phyloP scores from a whole-genome alignment of 2,113 vertebrate species.

The Oryzias curvinotus region DNA sequence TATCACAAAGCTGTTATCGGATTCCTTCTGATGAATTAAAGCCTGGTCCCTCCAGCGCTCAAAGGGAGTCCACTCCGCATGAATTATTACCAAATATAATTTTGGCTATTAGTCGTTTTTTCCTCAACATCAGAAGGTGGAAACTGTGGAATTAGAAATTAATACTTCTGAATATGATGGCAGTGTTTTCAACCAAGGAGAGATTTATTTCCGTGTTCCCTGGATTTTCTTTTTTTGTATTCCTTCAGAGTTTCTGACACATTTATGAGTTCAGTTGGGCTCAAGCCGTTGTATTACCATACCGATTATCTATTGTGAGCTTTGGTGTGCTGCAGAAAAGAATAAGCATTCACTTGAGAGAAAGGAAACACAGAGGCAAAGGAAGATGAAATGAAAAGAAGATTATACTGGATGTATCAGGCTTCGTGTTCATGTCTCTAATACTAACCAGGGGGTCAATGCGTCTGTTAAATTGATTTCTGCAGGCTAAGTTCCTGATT shows the following conservation, averaged over 20 bases:
- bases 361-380: conserved; percentile 54
- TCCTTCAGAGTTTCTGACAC: conserved; percentile 82
- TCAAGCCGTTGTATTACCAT: conserved; percentile 80
- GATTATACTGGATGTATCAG: conserved; percentile 54
- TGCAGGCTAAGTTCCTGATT: conserved; percentile 54
- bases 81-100: conserved; percentile 98
- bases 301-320: conserved; percentile 73
- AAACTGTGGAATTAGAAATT: conserved; percentile 87
- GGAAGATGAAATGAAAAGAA: conserved; percentile 62
- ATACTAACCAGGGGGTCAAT: conserved; percentile 69
- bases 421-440: conserved; percentile 63
- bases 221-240: conserved; percentile 71
- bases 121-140: conserved; percentile 86
- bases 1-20: conserved; percentile 86
- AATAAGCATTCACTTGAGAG: conserved; percentile 68
- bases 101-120: conserved; percentile 89
- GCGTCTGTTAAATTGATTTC: conserved; percentile 75
- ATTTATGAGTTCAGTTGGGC: conserved; percentile 82
- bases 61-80: conserved; percentile 87
- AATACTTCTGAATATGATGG: conserved; percentile 84
- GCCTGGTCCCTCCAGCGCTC: conserved; percentile 84
- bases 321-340: conserved; percentile 52
- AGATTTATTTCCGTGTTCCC: conserved; percentile 78
- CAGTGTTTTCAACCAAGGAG: conserved; percentile 73
- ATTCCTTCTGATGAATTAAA: conserved; percentile 92